These are phyloP conservation scores for Ancistrus triradiatus DNA, from an alignment of 2,113 vertebrate species.

Conservation along the genomic window DNA sequence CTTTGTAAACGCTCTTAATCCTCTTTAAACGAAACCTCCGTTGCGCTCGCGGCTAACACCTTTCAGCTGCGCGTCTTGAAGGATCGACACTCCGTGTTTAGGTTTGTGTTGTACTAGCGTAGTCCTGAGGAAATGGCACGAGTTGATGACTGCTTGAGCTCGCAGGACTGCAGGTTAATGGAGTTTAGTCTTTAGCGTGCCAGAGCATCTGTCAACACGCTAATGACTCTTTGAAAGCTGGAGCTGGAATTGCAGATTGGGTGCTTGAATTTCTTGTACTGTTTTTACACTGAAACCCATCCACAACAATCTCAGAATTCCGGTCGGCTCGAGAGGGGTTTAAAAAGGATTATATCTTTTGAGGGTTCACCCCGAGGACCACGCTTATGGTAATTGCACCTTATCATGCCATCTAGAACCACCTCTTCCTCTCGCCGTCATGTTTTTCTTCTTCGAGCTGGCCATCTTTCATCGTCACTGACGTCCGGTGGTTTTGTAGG, in stretches of 20 bases:
- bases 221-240: background rate
- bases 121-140: background rate
- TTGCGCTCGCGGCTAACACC: background rate
- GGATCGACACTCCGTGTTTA: conserved; percentile 43
- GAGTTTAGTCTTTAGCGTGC: background rate
- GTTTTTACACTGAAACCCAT: conserved; percentile 36
- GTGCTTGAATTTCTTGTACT: conserved; percentile 9
- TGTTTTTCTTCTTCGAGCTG: conserved; percentile 10
- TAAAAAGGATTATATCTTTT: conserved; percentile 15
- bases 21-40: no score
- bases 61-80: conserved; percentile 24
- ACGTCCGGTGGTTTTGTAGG: conserved; percentile 9
- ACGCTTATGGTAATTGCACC: conserved; percentile 40
- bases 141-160: conserved; percentile 12
- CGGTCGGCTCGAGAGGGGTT: conserved; percentile 20
- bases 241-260: conserved; percentile 13
- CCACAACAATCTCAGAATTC: conserved; percentile 22
- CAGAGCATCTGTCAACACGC: background rate
- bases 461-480: conserved; percentile 4
- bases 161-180: conserved; percentile 15
- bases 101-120: background rate
- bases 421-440: conserved; percentile 16
- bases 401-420: conserved; percentile 26
- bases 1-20: conserved; percentile 6
- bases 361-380: conserved; percentile 40